Evolutionary conservation across 2,888 invertebrate species (phyloP), one percentile per base, ranked within the genome.

Genomic region (Synanthedon tipuliformis): DNA sequence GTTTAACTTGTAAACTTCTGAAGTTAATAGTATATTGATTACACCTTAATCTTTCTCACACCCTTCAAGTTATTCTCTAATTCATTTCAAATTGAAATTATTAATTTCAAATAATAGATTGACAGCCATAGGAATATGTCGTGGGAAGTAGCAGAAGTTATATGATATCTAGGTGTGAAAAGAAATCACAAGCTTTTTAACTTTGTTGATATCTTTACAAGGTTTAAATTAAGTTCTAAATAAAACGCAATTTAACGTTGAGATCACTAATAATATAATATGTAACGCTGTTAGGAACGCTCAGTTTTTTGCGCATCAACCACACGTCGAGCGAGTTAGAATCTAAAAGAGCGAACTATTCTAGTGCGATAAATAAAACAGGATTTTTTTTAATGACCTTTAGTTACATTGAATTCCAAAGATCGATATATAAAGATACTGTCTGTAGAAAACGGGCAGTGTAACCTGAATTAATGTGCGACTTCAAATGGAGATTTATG

Each of bases 261-360:
- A 45, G 45, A 13, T 5, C 45, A 34, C 34, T 34, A 15, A 45
- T 13, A 45, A 5, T 45, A 45, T 45, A 45, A 12, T 45, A 12
- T 8, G 10, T 34, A 34, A 7, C 4, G 8, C 13, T 8, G 13
- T 45, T 13, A 45, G 45, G 13, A 45, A 45, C 18, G 23, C 49
- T 49, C 23, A 18, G 49, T 65, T 66, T 68, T 68, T 66, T 62
- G 57, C 55, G 56, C 57, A 52, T 59, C 58, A 34, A 54, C 57
- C 59, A 59, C 61, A 57, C 61, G 62, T 58, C 59, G 51, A 53
- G 51, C 55, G 54, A 71, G 72, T 76, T 78, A 79, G 51, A 59
- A 57, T 52, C 23, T 52, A 50, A 53, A 48, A 41, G 52, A 45
- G 45, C 45, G 45, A 13, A 13, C 45, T 45, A 45, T 45, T 45